These are phyloP conservation scores for Podarcis raffonei DNA, from an alignment of 2,113 vertebrate genomes.

Conservation along the genomic window DNA sequence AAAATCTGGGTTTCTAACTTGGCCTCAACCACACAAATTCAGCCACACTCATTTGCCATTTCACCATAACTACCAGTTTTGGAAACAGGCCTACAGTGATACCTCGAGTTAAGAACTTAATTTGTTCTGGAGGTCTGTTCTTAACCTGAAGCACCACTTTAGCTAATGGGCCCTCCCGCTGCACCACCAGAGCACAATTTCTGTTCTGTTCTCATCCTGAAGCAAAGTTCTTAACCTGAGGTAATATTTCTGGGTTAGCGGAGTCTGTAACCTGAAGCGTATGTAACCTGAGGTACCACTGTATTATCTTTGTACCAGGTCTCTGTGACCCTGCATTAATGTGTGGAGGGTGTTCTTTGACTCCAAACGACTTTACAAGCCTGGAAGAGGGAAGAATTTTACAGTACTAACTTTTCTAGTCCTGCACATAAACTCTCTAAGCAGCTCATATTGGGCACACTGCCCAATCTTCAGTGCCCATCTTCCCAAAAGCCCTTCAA, in stretches of 20 bases:
- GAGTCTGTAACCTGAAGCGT: too few relatives aligned
- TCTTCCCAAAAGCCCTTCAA: neutral
- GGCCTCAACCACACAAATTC: neutral
- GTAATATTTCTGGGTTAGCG: too few relatives aligned
- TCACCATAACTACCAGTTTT: conserved; percentile 7
- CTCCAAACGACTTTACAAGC: neutral
- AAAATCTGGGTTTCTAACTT: neutral
- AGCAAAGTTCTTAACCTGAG: too few relatives aligned
- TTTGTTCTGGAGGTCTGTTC: too few relatives aligned
- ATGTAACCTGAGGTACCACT: too few relatives aligned
- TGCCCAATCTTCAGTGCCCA: neutral
- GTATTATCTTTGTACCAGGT: neutral
- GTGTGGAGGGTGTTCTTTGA: neutral
- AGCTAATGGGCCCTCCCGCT: too few relatives aligned
- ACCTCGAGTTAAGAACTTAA: too few relatives aligned
- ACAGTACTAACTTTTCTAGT: neutral
- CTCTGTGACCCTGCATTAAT: neutral
- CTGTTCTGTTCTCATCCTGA: too few relatives aligned
- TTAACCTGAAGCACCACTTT: too few relatives aligned
- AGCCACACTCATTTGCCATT: neutral
- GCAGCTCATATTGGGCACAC: neutral
- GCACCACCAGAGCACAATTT: too few relatives aligned
- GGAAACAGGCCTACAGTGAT: neutral
- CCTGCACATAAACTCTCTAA: neutral
- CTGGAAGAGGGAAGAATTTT: neutral